Evolutionary conservation across 2,113 vertebrate species (phyloP).

Genomic region (Paramisgurnus dabryanus): DNA sequence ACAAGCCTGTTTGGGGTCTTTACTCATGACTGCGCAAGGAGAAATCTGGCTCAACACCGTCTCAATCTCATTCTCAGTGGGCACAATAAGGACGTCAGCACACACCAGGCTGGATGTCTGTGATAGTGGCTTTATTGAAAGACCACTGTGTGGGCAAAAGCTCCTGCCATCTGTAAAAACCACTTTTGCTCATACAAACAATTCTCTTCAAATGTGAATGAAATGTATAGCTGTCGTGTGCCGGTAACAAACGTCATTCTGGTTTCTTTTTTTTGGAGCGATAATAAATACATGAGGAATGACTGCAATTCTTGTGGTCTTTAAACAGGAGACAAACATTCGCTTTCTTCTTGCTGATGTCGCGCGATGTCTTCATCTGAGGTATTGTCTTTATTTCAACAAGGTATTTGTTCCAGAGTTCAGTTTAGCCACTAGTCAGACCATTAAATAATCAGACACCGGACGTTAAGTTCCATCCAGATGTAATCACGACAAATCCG

Average conservation of each 20-base stretch:
- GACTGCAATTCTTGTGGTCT: slow-evolving; percentile 37
- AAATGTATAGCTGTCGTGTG: slow-evolving; percentile 7
- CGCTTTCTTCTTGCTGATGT: neutral
- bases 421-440: too few species aligned
- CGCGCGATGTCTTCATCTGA: neutral
- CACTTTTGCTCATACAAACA: neutral
- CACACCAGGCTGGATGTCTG: neutral
- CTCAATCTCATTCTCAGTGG: slow-evolving; percentile 3
- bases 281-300: slow-evolving; percentile 25
- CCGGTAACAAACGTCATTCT: neutral
- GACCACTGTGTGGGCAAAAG: neutral
- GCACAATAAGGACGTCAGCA: neutral
- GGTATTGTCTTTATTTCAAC: too few species aligned
- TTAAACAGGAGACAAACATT: neutral
- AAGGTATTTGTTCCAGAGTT: too few species aligned
- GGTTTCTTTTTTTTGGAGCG: neutral
- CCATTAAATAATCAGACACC: too few species aligned
- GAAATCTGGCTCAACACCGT: neutral
- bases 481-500: too few species aligned
- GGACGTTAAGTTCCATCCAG: too few species aligned
- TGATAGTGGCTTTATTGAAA: neutral
- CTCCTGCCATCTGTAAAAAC: neutral
- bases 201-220: slow-evolving; percentile 3
- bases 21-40: neutral
- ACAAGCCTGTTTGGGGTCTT: neutral